Percentiles rank a stretch among this genome's conserved stretches.
phyloP scores from a whole-genome alignment of 1,140 invertebrate genomes.

The Diabrotica undecimpunctata region DNA sequence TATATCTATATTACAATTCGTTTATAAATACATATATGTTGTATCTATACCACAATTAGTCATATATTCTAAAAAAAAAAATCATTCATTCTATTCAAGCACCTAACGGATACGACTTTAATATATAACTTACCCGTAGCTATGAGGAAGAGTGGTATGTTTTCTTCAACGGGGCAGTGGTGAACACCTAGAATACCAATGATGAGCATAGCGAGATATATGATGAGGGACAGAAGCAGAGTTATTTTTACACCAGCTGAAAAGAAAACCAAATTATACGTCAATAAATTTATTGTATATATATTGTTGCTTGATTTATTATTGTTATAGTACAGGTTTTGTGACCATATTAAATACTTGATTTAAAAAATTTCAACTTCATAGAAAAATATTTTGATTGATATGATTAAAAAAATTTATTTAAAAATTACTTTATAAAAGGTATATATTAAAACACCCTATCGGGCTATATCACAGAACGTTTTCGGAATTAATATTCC shows the following conservation, averaged over 20 bases:
- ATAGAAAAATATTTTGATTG: neutral
- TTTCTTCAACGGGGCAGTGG: slow-evolving; percentile 36
- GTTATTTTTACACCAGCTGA: slow-evolving; percentile 34
- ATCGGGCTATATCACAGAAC: too few species aligned
- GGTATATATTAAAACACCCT: too few species aligned
- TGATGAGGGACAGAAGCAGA: slow-evolving; percentile 27
- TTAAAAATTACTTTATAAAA: too few species aligned
- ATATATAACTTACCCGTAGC: slow-evolving; percentile 33
- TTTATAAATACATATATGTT: too few species aligned
- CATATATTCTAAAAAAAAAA: too few species aligned
- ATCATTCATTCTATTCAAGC: too few species aligned
- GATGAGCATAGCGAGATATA: slow-evolving; percentile 35
- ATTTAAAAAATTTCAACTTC: neutral
- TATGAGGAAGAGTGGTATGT: slow-evolving; percentile 42
- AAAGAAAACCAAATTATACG: slow-evolving; percentile 20
- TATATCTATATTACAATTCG: too few species aligned
- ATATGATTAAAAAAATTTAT: neutral
- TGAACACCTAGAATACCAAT: slow-evolving; percentile 38
- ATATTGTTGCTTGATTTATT: neutral
- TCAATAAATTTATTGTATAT: neutral
- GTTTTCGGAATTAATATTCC: too few species aligned
- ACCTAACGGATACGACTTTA: neutral
- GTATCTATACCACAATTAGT: too few species aligned
- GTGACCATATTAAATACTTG: neutral
- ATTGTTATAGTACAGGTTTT: neutral